These are phyloP conservation scores for Trichechus manatus DNA, from an alignment of 2,113 vertebrate species.

Conservation along the genomic window DNA sequence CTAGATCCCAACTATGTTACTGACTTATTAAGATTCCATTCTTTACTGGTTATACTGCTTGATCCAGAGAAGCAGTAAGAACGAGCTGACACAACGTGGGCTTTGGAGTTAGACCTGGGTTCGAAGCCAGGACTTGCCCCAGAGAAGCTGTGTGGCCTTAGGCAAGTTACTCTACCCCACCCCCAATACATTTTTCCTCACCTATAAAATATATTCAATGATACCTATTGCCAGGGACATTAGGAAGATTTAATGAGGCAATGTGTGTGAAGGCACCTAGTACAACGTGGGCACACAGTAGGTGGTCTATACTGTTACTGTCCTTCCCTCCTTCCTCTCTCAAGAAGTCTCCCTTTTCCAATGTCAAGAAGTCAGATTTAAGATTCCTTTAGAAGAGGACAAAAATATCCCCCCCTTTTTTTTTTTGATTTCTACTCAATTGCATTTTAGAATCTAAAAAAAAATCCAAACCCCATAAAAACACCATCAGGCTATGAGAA, in stretches of 20 bases:
- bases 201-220: no score
- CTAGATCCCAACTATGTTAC: background rate
- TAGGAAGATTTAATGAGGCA: background rate
- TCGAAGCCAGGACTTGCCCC: background rate
- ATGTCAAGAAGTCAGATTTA: background rate
- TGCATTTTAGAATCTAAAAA: background rate
- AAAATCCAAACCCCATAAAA: background rate
- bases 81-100: background rate
- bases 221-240: background rate
- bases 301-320: background rate
- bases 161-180: background rate
- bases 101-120: background rate
- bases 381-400: background rate
- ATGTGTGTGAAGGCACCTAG: fast-evolving
- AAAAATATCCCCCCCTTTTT: background rate
- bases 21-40: background rate
- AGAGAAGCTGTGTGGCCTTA: background rate
- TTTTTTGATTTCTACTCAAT: background rate
- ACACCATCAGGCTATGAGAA: constrained; percentile 8
- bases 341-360: background rate
- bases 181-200: background rate
- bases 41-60: background rate
- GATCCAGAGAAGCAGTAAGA: background rate
- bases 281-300: background rate
- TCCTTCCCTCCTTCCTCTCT: background rate